Evolutionary conservation across 2,797 vertebrate species (phyloP), one percentile per base, ranked within the genome.

Genomic region (Silurus lanzhouensis): DNA sequence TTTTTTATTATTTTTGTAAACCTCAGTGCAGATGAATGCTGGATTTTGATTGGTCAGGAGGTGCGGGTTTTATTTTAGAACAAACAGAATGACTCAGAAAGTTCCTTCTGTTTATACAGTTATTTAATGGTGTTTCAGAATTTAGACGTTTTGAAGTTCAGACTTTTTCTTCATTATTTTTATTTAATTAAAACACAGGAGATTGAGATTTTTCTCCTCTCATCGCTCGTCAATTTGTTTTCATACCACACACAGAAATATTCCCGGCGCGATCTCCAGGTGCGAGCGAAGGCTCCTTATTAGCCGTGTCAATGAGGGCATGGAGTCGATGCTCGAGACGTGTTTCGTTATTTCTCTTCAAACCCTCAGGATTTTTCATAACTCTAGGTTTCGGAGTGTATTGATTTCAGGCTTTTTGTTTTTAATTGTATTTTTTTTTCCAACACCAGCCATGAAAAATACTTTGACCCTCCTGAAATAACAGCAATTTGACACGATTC

Each of bases 291-390:
- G 19, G 17, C 20, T 70, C 20, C 80, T 70, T 67, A 70, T 82
- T 70, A 82, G 80, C 19, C 0, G 5, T 2, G 46, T 81, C 79
- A 19, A 81, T 68, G 79, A 9, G 9, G 48, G 17, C 25, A 20
- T 38, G 19, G 19, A 80, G 78, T 80, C 61, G 44, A 80, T 80
- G 78, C 78, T 48, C 2, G 75, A 78, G 75, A 77, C 9, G 27
- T 60, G 57, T 77, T 78, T 6, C 10, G 61, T 48, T 80, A 80
- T 79, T 83, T 66, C 71, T 76, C 44, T 17, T 64, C 14, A 80
- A 44, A 66, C 78, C 78, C 22, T 46, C n/a, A 80, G 78, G 61
- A 64, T 64, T 80, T 31, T 80, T 80, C 38, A 80, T 66, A 64
- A 80, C 60, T 25, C 44, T 25, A 15, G 61, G 61, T 52, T 80